A percentile compares a stretch with the other conserved stretches of the same genome.
phyloP scores from a whole-genome alignment of 2,113 vertebrate genomes.

The Anoura caudifer region DNA sequence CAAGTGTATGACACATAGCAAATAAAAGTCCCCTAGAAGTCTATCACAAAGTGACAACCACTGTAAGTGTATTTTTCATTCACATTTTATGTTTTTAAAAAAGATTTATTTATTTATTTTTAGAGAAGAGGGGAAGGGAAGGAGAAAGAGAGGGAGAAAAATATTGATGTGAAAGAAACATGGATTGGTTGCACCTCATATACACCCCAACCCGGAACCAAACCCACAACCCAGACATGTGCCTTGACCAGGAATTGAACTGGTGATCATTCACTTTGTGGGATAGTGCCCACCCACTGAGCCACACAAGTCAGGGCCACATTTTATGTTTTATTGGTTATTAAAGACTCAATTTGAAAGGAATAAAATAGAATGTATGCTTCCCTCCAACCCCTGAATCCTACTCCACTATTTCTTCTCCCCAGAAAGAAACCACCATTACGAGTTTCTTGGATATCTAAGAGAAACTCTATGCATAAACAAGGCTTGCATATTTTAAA shows the following conservation, averaged over 20 bases:
- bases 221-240: no score
- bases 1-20: not conserved
- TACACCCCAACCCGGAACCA: no score
- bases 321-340: conserved; percentile 1
- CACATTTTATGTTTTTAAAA: not conserved
- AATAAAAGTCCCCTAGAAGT: not conserved
- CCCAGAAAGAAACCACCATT: not conserved
- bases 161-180: no score
- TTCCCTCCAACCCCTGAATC: not conserved
- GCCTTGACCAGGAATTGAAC: no score
- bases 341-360: conserved; percentile 14
- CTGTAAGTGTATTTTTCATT: not conserved
- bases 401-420: not conserved
- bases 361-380: not conserved
- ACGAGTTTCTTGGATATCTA: not conserved
- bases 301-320: no score
- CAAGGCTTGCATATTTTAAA: not conserved
- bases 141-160: no score
- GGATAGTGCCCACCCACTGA: no score
- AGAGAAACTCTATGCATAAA: not conserved
- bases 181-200: no score
- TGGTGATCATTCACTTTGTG: no score
- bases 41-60: not conserved
- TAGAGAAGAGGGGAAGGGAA: no score
- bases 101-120: no score